phyloP scores from a whole-genome alignment of 2,797 vertebrate genomes.

The Huso huso region DNA sequence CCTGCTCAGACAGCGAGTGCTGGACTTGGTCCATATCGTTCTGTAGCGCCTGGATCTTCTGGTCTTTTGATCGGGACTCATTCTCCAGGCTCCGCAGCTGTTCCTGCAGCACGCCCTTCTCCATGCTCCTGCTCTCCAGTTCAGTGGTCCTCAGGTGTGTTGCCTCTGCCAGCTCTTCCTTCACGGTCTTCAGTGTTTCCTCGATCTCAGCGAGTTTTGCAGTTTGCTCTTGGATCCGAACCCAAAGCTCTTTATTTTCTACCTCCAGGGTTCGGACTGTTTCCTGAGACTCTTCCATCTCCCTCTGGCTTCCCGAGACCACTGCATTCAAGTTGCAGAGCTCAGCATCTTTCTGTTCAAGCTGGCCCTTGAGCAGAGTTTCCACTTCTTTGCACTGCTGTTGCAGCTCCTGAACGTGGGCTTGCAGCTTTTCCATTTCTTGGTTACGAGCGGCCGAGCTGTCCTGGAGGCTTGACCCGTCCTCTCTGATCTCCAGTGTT shows the following conservation, averaged over 20 bases:
- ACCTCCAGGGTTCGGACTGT: conserved; percentile 42
- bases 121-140: conserved; percentile 46
- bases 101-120: conserved; percentile 61
- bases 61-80: conserved; percentile 66
- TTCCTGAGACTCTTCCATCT: conserved; percentile 45
- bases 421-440: conserved; percentile 2
- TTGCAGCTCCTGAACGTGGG: conserved; percentile 65
- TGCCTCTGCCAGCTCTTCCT: conserved; percentile 45
- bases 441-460: no score
- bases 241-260: conserved; percentile 61
- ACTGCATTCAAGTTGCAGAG: conserved; percentile 57
- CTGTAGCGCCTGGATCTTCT: conserved; percentile 69
- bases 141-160: conserved; percentile 51
- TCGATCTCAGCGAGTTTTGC: conserved; percentile 12
- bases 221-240: conserved; percentile 32
- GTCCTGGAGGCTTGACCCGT: no score
- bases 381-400: conserved; percentile 60
- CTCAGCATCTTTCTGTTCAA: conserved; percentile 47
- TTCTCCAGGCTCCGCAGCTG: conserved; percentile 68
- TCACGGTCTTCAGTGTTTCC: conserved; percentile 54
- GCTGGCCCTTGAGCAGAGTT: conserved; percentile 19
- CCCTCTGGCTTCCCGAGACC: conserved; percentile 58
- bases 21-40: conserved; percentile 62
- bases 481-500: no score
- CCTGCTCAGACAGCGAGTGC: conserved; percentile 59